Evolutionary conservation across 2,113 vertebrate genomes (phyloP), one percentile per base, ranked within the genome.

Genomic region (Boulengeromyrus knoepffleri): DNA sequence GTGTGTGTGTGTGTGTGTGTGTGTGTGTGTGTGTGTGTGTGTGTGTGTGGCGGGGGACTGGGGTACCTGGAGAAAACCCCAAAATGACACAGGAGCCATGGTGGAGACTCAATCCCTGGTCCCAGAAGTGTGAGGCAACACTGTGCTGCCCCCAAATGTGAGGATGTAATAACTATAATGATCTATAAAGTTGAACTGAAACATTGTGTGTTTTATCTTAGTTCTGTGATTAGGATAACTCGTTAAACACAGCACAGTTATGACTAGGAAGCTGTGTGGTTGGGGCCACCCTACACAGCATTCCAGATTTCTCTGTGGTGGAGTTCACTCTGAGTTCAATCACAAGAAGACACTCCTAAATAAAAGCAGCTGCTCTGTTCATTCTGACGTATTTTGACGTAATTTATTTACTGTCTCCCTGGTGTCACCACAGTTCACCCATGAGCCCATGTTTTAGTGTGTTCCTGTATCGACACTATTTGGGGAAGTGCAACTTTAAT

Each of bases 321-420:
- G 53, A 91, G 93, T 93, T 94, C 92, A 92, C 36, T 0, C 0
- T 10, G 77, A 88, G 93, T 93, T 93, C 91, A 92, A 4, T 24
- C 46, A 39, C 50, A 66, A 84, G 45, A 66, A 85, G 89, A 88
- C 89, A 74, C 27, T 85, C 80, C 77, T 92, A 92, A 94, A 91
- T 93, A 70, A 91, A 94, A 93, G 90, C 91, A 94, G 70, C 88
- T 70, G 58, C 90, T 90, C 27, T 88, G 50, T 91, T 89, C 74
- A 56, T 52, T 31, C 89, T 53, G 62, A 47, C 31, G 27, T 50
- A 88, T 91, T 31, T 47, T 39, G 49, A 49, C 92, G 31, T 66
- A 56, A 77, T 58, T 52, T 62, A 80, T 89, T 89, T 62, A 62
- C 39, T 19, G 45, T 62, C 47, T 21, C 84, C 45, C 24, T n/a